Base-by-base conservation (phyloP, 2,888 invertebrate species). In the Chrysolina haemoptera region DNA sequence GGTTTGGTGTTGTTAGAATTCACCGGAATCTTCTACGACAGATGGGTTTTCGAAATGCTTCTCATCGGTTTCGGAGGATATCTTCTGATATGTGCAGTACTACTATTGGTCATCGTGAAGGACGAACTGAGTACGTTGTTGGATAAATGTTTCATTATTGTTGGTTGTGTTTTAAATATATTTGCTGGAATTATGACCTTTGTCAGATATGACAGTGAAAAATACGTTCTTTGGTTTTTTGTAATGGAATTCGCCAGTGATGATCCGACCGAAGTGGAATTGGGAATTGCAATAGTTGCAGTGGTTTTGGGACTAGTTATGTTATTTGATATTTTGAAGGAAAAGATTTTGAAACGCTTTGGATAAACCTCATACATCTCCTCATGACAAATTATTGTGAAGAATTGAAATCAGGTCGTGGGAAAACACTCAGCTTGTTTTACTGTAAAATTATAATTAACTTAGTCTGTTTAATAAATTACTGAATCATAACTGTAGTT, bases 31-130 rank as follows among this genome's bases (percentile, higher is more conserved):
- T 74, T 67, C 43, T 74, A 53, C 48, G 66, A 53, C 46, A 55
- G 70, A 64, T 67, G 74, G 67, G 59, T 62, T 27, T 70, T 63
- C 50, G 73, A 70, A 55, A 73, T 70, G 62, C 59, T 73, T 5
- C 11, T 73, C 16, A 40, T 73, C 2, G 41, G 62, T n/a, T 62
- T 70, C 4, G 74, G 74, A 16, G 74, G 70, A n/a, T 74, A 67
- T 27, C 62, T 74, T 14, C 55, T 74, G 11, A 74, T 74, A 43
- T 74, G 62, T 20, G 20, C 12, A 11, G 70, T 62, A 11, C 40
- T 74, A 10, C 20, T 70, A 12, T n/a, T 70, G 16, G 20, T 48
- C 35, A 66, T 66, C 16, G 14, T 27, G 11, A 16, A 35, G 50
- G 50, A 66, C 6, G 18, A 48, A 27, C 16, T 66, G 11, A 50